Evolutionary conservation across 2,888 invertebrate genomes (phyloP), one percentile per base, ranked within the genome.

Genomic region (Euclidia mi): DNA sequence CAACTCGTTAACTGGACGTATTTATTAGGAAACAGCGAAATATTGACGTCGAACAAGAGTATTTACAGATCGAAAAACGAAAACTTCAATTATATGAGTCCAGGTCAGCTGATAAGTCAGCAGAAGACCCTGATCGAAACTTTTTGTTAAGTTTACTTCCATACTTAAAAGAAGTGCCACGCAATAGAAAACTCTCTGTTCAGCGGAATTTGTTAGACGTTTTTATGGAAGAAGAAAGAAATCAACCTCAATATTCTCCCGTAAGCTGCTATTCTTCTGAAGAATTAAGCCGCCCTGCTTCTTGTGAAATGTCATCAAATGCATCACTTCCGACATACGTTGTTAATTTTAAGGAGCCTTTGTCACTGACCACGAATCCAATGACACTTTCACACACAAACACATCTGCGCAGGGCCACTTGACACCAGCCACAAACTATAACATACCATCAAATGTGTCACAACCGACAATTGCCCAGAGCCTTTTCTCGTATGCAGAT

Each of bases 91-190:
- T 48, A 40, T 48, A 48, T 48, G 40, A 48, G 47, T 47, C 47
- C 47, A 47, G 48, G 48, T 48, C 48, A 48, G 48, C 48, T 40
- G 48, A 48, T 48, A 48, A 48, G 41, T 48, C 48, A 40, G 40
- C 48, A 48, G 48, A 48, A 40, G 48, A 48, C n/a, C n/a, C n/a
- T 48, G 48, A 48, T 40, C 48, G 48, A 40, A 40, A 48, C 48
- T 40, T 48, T 48, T 48, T 48, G 48, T 48, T 38, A 41, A 40
- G 48, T 48, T 48, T 48, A 41, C 48, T 48, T 48, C 48, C 48
- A 48, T 48, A 48, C 48, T 32, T 48, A 48, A 48, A 48, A 48
- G 48, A 48, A 48, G 48, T 48, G 48, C 40, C 48, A 48, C 48
- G 41, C 31, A 48, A 48, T 48, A 48, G 41, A 48, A 48, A 48